Base-by-base conservation (phyloP, 37 sponge, comb jelly and placozoan genomes). In the Beroe ovata region DNA sequence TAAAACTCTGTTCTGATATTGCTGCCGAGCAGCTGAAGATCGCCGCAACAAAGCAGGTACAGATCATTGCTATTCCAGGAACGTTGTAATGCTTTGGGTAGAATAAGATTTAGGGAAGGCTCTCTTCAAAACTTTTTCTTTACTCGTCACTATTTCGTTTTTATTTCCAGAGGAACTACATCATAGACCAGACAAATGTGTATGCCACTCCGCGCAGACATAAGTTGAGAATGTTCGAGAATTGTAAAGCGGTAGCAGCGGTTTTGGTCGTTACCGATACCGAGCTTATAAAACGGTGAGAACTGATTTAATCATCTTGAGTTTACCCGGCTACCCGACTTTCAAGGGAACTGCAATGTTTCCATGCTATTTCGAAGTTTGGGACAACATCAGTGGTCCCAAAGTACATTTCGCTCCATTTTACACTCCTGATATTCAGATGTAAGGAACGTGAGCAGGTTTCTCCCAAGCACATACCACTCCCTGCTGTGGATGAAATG, bases 161-260 rank as follows among this genome's bases (percentile, higher is more conserved):
- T n/a, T 47, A 47, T 11, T 47, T 47, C 11, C 54, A 47, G 36
- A 29, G 84, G 2, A 77, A 77, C 84, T 77, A 77, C 84, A 77
- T 77, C 32, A 39, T 77, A 47, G 84, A 77, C 58, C 84, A 77
- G 84, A 77, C 84, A 16, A 77, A 77, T 22, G 84, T 77, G n/a
- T 77, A 77, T 25, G 84, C 84, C 0, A 58, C 58, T 8, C 84
- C 84, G 0, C 84, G 84, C 29, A 29, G 84, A 8, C 47, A 77
- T 2, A 77, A 77, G 29, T 25, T 77, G 23, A 38, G 84, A 16
- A 77, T 77, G 18, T 77, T 77, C 58, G 84, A 77, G 84, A 42
- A 42, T 29, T 77, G n/a, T 58, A 77, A 77, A 58, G 84, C 84
- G 0, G 40, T 42, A 22, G 84, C 84, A 28, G 84, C 58, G 38